These are phyloP conservation scores for Punctoribates punctum DNA, from an alignment of 2,888 invertebrate genomes.

Conservation along the genomic window DNA sequence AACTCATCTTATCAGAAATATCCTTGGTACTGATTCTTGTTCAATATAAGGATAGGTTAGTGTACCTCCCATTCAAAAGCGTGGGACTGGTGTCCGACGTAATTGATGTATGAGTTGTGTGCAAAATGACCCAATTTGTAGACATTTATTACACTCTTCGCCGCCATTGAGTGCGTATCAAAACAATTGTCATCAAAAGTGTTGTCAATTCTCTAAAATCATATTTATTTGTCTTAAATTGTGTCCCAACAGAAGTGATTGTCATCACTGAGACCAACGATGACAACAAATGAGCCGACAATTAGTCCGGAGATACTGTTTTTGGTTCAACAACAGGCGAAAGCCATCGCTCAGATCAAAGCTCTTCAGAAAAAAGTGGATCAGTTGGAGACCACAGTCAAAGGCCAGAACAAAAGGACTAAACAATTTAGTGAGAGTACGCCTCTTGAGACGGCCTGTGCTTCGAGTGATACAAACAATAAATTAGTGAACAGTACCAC, in stretches of 20 bases:
- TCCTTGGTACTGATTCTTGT: too few species aligned
- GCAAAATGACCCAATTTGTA: too few species aligned
- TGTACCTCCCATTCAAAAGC: too few species aligned
- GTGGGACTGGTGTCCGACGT: too few species aligned
- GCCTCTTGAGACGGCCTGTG: background rate
- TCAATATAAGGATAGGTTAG: too few species aligned
- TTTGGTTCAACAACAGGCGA: constrained; percentile 41
- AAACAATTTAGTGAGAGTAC: background rate
- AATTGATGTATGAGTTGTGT: too few species aligned
- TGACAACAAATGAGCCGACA: background rate
- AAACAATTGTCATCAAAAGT: too few species aligned
- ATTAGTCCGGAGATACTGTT: constrained; percentile 42
- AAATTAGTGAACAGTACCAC: constrained; percentile 10
- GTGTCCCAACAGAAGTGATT: background rate
- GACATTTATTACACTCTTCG: too few species aligned
- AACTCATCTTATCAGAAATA: too few species aligned
- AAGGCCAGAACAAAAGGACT: background rate
- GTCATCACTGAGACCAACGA: background rate
- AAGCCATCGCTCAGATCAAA: constrained; percentile 37
- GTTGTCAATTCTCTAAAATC: too few species aligned
- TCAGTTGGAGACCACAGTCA: constrained; percentile 18
- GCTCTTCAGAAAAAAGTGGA: constrained; percentile 28
- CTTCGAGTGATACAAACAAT: background rate
- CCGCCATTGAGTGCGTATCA: too few species aligned
- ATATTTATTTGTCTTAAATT: too few species aligned